Evolutionary conservation across 2,797 vertebrate species (phyloP).

Genomic region (Darevskia nairensis): DNA sequence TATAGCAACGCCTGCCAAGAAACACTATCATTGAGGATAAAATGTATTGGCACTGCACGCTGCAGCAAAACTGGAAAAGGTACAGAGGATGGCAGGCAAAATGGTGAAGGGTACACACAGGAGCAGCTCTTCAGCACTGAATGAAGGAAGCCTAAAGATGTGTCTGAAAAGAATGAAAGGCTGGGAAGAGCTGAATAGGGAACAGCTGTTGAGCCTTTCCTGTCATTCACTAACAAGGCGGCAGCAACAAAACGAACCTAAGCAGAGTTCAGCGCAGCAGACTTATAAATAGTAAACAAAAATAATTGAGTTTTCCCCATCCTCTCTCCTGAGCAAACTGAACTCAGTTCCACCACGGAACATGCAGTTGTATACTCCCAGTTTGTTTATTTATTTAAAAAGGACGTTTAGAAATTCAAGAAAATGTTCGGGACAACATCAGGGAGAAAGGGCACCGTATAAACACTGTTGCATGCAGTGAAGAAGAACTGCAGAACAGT

Average conservation of each 20-base stretch:
- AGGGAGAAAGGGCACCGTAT: neutral
- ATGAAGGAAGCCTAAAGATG: neutral
- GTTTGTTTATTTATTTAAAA: neutral
- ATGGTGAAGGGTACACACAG: neutral
- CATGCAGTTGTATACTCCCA: neutral
- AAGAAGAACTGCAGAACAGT: neutral
- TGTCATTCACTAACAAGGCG: neutral
- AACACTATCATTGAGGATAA: constrained; percentile 65
- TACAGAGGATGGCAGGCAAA: neutral
- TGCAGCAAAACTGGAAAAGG: neutral
- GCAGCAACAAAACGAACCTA: neutral
- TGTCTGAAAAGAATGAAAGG: constrained; percentile 13
- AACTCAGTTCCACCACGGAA: neutral
- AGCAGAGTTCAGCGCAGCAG: neutral
- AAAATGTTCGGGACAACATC: neutral
- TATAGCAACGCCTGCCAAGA: constrained; percentile 68
- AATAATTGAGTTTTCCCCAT: neutral
- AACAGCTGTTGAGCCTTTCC: constrained; percentile 7
- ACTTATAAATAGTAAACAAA: constrained; percentile 3
- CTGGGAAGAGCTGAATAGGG: neutral
- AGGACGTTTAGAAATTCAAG: neutral
- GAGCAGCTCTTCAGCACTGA: neutral
- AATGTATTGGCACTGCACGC: constrained; percentile 57
- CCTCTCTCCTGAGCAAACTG: neutral
- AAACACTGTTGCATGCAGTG: neutral